Evolutionary conservation across 2,797 vertebrate genomes (phyloP), one percentile per base, ranked within the genome.

Genomic region (Molossus molossus): DNA sequence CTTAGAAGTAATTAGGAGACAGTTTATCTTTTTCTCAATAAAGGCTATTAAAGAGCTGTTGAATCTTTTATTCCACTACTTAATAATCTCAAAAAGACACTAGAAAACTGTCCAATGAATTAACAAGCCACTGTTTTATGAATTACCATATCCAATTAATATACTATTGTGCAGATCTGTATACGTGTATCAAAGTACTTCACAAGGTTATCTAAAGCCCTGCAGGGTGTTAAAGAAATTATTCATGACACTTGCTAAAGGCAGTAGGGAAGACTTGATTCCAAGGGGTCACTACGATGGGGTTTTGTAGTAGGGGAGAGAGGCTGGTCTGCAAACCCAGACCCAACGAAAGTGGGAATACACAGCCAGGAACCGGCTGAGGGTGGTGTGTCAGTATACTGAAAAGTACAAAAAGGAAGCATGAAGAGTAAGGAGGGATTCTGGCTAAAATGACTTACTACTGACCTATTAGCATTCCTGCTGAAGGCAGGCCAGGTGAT

Each of bases 61-160:
- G 6, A 55, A 23, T n/a, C 40, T 69, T 89, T 84, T 65, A 50
- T 94, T 67, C 21, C 53, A 87, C 21, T 83, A 69, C 17, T 58
- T 48, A 33, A n/a, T 55, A 55, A 86, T 91, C 90, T 75, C 5
- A n/a, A 91, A 70, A 76, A 72, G 73, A 76, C 33, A 50, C n/a
- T 85, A 70, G 55, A 84, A 92, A 90, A 76, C 6, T 70, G 9
- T 94, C 25, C 72, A 37, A 29, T 82, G 69, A 82, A 72, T 37
- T 76, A 87, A 23, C n/a, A 83, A 70, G 27, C 65, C 23, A 70
- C 17, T 53, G 10, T 37, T 72, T 87, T 29, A 85, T 81, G 25
- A 92, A 77, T 87, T 70, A 79, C 5, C n/a, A 62, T 23, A 65
- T 77, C 33, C 88, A 86, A 82, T 60, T 53, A 92, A 90, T 65